Conservation (phyloP, 2,113 vertebrate genomes). For the Gulo gulo region DNA sequence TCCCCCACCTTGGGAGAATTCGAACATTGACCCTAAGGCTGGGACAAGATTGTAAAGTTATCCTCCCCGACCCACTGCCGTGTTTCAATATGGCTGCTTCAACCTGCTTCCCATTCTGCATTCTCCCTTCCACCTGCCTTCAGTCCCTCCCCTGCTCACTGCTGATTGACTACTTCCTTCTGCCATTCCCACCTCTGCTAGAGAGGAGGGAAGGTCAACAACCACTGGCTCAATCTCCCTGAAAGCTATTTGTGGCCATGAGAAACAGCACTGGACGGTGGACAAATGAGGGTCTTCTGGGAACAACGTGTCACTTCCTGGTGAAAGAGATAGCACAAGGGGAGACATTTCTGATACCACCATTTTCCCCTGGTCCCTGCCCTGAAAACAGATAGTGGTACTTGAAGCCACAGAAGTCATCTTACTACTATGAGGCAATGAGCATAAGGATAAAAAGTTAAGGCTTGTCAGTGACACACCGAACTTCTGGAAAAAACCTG, state of each 20-base stretch:
- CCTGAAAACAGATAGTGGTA: not conserved
- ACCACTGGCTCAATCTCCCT: not conserved
- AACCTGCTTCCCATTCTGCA: not conserved
- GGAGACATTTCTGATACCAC: not conserved
- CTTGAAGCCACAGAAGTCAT: not conserved
- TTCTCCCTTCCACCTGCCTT: not conserved
- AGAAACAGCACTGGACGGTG: not conserved
- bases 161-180: not conserved
- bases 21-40: too few relatives aligned
- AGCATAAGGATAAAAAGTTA: not conserved
- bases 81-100: not conserved
- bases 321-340: not conserved
- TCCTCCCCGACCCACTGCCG: not conserved
- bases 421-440: not conserved
- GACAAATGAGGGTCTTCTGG: not conserved
- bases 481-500: not conserved
- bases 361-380: not conserved
- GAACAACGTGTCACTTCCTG: not conserved
- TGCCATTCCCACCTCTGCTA: not conserved
- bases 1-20: not conserved
- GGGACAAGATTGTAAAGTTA: not conserved
- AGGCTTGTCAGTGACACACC: not conserved
- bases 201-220: not conserved
- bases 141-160: not conserved
- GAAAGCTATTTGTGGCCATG: not conserved